Conservation (phyloP, 2,888 invertebrate genomes). For the Griposia aprilina region DNA sequence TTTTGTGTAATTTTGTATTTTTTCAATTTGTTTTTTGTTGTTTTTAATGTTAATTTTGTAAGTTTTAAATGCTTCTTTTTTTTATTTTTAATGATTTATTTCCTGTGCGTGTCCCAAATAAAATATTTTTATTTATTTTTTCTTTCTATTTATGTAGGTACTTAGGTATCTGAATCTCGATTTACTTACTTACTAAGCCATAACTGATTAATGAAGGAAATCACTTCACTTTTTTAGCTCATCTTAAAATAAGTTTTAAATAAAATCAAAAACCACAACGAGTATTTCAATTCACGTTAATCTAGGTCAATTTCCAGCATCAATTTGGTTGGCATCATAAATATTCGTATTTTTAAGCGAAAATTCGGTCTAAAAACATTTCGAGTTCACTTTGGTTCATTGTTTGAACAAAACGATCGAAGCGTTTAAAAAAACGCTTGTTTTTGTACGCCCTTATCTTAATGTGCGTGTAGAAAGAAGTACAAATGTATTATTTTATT, state of each 20-base stretch:
- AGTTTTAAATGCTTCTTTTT: too few species aligned
- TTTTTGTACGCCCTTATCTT: slow-evolving; percentile 22
- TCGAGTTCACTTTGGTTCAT: not conserved
- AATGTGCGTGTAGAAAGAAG: slow-evolving; percentile 5
- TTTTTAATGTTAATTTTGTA: too few species aligned
- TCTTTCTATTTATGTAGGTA: too few species aligned
- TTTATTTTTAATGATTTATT: too few species aligned
- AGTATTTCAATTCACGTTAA: slow-evolving; percentile 12
- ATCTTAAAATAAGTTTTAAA: slow-evolving; percentile 1
- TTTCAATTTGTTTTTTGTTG: not conserved
- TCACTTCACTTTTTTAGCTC: not conserved
- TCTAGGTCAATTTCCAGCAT: slow-evolving; percentile 19
- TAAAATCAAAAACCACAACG: not conserved
- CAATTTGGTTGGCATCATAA: slow-evolving; percentile 30
- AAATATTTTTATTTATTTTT: too few species aligned
- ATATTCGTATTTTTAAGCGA: slow-evolving; percentile 23
- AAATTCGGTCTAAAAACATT: slow-evolving; percentile 16
- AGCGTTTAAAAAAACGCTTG: not conserved
- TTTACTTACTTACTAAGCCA: not conserved
- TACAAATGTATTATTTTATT: slow-evolving; percentile 9
- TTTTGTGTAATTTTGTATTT: not conserved
- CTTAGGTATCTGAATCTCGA: not conserved
- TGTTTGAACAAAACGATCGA: not conserved
- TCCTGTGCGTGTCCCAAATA: too few species aligned
- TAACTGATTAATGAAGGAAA: not conserved